Percentiles rank a stretch among this genome's conserved stretches.
Conservation (phyloP, 2,888 invertebrate genomes). For the Lepeophtheirus nordmannii region DNA sequence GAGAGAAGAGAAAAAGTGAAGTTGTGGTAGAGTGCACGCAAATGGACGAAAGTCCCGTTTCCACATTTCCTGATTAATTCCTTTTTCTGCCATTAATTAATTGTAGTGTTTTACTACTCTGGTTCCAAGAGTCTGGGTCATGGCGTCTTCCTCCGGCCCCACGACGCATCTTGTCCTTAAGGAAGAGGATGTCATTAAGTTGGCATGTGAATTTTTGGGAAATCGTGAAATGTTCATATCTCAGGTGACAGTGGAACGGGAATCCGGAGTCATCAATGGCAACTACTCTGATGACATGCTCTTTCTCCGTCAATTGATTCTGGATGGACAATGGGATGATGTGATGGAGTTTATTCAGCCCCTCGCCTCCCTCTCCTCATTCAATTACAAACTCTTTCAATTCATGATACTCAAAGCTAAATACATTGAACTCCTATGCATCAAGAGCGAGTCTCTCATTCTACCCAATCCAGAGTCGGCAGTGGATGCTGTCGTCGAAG, state of each 20-base stretch:
- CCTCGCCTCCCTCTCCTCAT: slow-evolving; percentile 44
- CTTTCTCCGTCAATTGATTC: slow-evolving; percentile 78
- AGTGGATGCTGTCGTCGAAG: slow-evolving; percentile 76
- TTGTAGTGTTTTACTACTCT: too few species aligned
- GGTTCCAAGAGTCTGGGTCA: neutral
- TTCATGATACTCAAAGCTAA: slow-evolving; percentile 79
- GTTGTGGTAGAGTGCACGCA: too few species aligned
- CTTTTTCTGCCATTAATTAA: too few species aligned
- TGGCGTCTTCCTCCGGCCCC: slow-evolving; percentile 38
- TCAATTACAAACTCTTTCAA: slow-evolving; percentile 67
- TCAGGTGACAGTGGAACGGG: slow-evolving; percentile 41
- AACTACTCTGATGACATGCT: slow-evolving; percentile 82
- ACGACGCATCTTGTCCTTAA: slow-evolving; percentile 66
- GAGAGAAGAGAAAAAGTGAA: too few species aligned
- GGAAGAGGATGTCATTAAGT: slow-evolving; percentile 73
- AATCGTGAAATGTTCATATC: slow-evolving; percentile 81
- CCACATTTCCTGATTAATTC: too few species aligned
- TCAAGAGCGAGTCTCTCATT: slow-evolving; percentile 60
- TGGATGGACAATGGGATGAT: slow-evolving; percentile 97
- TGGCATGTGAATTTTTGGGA: slow-evolving; percentile 68
- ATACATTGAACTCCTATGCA: slow-evolving; percentile 80
- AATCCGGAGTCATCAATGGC: slow-evolving; percentile 86
- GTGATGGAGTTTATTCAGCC: slow-evolving; percentile 91
- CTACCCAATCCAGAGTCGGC: slow-evolving; percentile 46
- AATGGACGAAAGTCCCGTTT: too few species aligned